phyloP scores from a whole-genome alignment of 2,797 vertebrate species.

The Chiroxiphia lanceolata region DNA sequence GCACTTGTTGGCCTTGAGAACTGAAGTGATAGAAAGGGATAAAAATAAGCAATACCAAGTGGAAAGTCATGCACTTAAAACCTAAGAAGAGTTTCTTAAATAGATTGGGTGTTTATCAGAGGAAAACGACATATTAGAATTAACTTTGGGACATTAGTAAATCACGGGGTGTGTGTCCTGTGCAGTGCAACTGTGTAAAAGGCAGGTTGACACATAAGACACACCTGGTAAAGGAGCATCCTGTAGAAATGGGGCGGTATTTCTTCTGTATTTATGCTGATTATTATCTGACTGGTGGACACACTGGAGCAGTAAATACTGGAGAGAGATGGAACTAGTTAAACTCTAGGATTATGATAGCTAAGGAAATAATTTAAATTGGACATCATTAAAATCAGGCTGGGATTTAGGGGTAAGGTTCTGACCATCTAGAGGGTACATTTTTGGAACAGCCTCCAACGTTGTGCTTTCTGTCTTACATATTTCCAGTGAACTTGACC shows the following conservation, averaged over 20 bases:
- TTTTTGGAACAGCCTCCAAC: neutral
- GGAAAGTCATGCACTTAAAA: neutral
- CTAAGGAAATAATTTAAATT: neutral
- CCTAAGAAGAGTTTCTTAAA: neutral
- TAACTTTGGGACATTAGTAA: neutral
- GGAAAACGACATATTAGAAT: neutral
- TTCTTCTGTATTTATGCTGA: neutral
- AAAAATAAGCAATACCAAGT: neutral
- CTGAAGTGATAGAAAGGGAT: neutral
- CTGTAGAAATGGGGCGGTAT: neutral
- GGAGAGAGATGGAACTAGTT: neutral
- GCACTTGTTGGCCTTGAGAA: neutral
- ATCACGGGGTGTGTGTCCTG: accelerated
- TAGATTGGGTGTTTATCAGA: neutral
- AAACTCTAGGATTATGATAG: neutral
- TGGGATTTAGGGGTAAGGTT: neutral
- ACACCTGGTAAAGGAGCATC: neutral
- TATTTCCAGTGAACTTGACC: neutral
- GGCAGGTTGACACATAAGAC: neutral
- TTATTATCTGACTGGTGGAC: neutral
- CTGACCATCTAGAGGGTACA: neutral
- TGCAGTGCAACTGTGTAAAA: neutral
- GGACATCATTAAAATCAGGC: neutral
- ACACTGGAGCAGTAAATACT: neutral
- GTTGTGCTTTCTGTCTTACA: neutral